Evolutionary conservation across 2,113 vertebrate genomes (phyloP).

Genomic region (Apistogramma diplotaenia): DNA sequence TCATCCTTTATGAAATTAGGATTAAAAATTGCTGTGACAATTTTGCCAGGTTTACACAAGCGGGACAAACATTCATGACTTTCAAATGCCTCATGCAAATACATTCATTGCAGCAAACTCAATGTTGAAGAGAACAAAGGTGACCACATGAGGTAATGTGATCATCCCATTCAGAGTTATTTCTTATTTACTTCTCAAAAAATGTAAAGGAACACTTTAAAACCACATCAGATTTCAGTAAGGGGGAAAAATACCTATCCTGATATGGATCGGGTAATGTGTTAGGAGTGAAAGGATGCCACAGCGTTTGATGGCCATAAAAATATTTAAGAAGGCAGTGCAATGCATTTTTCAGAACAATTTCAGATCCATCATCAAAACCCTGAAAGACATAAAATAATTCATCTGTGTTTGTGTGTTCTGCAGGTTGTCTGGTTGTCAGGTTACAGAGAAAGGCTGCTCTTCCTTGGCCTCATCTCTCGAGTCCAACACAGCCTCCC

Average conservation of each 20-base stretch:
- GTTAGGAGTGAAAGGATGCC: no score
- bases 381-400: neutral
- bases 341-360: no score
- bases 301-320: no score
- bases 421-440: constrained; percentile 43
- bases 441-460: constrained; percentile 42
- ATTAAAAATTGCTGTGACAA: fast-evolving
- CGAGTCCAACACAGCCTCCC: fast-evolving
- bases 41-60: neutral
- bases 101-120: fast-evolving
- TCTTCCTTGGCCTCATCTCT: constrained; percentile 12
- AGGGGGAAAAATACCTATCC: no score
- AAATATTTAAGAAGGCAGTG: no score
- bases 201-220: no score
- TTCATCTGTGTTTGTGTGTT: neutral
- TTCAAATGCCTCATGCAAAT: neutral
- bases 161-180: neutral
- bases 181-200: no score
- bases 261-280: no score
- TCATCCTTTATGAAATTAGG: neutral
- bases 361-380: neutral
- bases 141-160: no score
- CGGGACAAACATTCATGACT: fast-evolving
- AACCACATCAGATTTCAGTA: no score
- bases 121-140: neutral